Evolutionary conservation across 2,888 invertebrate species (phyloP).

Genomic region (Oxyteleia sp.): DNA sequence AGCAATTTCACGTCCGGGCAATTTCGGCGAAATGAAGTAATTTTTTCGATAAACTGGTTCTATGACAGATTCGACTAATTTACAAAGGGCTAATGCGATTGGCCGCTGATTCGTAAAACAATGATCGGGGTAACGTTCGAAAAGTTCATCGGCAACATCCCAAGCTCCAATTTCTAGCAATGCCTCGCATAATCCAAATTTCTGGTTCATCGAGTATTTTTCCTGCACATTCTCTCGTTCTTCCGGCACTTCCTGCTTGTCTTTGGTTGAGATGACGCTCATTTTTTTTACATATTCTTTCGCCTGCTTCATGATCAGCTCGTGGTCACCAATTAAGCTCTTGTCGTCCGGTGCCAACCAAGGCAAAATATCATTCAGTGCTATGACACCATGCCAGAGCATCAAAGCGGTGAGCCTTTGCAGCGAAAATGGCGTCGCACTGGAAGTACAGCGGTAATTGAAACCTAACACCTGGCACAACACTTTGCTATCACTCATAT

Average conservation of each 20-base stretch:
- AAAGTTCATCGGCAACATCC: constrained; percentile 94
- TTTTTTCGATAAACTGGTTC: constrained; percentile 95
- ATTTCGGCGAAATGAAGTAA: constrained; percentile 92
- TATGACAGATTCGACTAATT: constrained; percentile 94
- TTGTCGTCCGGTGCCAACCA: constrained; percentile 97
- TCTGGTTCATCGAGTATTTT: constrained; percentile 93
- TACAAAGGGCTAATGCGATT: constrained; percentile 93
- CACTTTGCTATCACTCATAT: constrained; percentile 95
- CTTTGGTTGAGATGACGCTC: constrained; percentile 94
- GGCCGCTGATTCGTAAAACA: constrained; percentile 93
- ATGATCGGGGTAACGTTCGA: constrained; percentile 94
- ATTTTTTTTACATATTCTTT: constrained; percentile 96
- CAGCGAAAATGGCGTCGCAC: constrained; percentile 93
- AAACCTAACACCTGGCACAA: constrained; percentile 98
- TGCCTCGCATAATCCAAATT: constrained; percentile 97
- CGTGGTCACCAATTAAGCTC: constrained; percentile 93
- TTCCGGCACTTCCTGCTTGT: constrained; percentile 91
- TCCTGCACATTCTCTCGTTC: constrained; percentile 90
- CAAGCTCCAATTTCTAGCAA: constrained; percentile 96
- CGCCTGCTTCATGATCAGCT: constrained; percentile 94
- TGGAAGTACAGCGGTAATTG: constrained; percentile 91
- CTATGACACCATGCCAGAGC: constrained; percentile 95
- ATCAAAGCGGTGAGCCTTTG: constrained; percentile 97
- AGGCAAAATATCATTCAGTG: constrained; percentile 95
- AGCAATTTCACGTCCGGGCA: constrained; percentile 89